Percentiles rank a stretch among this genome's conserved stretches.
Evolutionary conservation across 37 sponge, comb jelly and placozoan genomes (phyloP).

Genomic region (Dysidea cf. avara): DNA sequence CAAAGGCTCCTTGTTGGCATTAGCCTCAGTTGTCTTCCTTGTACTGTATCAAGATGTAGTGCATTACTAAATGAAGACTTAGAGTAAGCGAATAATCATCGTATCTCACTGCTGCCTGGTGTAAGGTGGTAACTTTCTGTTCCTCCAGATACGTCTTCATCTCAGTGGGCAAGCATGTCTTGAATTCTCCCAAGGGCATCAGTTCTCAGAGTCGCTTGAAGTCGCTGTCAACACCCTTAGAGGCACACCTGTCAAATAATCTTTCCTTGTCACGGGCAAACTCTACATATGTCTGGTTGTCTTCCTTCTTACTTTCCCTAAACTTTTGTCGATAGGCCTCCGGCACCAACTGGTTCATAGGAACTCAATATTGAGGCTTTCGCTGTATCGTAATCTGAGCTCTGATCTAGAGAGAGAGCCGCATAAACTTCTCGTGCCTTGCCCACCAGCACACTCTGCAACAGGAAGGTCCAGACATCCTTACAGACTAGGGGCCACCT

Average conservation of each 20-base stretch:
- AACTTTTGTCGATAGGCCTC: conserved; percentile 43
- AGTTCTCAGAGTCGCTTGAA: too few species aligned
- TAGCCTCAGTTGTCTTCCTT: too few species aligned
- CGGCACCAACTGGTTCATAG: conserved; percentile 37
- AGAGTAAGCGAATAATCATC: too few species aligned
- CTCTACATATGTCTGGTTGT: conserved; percentile 28
- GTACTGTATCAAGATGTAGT: conserved; percentile 6
- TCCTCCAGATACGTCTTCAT: conserved; percentile 1
- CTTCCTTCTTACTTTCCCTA: conserved; percentile 1
- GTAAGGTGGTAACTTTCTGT: conserved; percentile 2
- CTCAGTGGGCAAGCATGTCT: background rate
- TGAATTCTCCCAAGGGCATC: conserved; percentile 5
- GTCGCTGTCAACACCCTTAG: too few species aligned
- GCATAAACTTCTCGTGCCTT: conserved; percentile 28
- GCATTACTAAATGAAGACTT: too few species aligned
- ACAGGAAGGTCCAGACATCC: too few species aligned
- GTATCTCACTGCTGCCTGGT: conserved; percentile 9
- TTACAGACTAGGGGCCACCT: too few species aligned
- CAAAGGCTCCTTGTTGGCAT: too few species aligned
- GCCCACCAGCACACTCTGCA: too few species aligned
- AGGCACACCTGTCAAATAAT: too few species aligned
- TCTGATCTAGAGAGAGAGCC: conserved; percentile 1
- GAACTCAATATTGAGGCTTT: conserved; percentile 32
- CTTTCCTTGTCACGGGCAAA: conserved; percentile 3
- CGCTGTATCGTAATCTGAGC: background rate